phyloP scores from a whole-genome alignment of 2,888 invertebrate species.

The Nezara viridula region DNA sequence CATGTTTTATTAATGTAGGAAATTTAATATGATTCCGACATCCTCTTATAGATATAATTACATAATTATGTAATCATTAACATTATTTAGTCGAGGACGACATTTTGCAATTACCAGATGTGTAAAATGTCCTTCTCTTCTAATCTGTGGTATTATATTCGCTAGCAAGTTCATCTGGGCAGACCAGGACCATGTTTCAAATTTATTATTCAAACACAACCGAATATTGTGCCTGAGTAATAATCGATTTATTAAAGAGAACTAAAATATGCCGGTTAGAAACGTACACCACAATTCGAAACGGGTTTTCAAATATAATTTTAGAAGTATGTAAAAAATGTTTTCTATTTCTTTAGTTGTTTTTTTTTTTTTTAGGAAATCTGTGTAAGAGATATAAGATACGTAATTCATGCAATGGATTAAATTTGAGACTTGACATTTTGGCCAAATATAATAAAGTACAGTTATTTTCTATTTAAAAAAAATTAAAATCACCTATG shows the following conservation, averaged over 20 bases:
- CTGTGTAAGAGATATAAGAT: too few species aligned
- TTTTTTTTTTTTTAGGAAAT: too few species aligned
- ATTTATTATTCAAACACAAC: not conserved
- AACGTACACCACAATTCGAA: not conserved
- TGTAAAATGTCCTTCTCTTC: not conserved
- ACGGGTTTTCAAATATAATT: not conserved
- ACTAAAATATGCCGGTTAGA: not conserved
- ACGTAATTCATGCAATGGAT: too few species aligned
- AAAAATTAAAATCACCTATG: too few species aligned
- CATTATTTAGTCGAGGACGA: slow-evolving; percentile 6
- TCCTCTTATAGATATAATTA: not conserved
- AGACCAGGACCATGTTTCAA: not conserved
- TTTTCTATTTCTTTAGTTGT: too few species aligned
- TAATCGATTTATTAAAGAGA: not conserved
- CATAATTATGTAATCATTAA: not conserved
- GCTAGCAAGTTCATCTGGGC: too few species aligned
- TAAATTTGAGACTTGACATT: too few species aligned
- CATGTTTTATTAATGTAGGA: slow-evolving; percentile 4
- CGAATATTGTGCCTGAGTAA: not conserved
- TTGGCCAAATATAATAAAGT: too few species aligned
- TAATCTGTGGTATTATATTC: not conserved
- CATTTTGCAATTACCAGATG: not conserved
- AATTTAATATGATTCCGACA: not conserved
- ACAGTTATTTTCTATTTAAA: too few species aligned
- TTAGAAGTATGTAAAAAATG: not conserved